These are phyloP conservation scores for Philaethria dido DNA, from an alignment of 2,888 invertebrate species.

Conservation along the genomic window DNA sequence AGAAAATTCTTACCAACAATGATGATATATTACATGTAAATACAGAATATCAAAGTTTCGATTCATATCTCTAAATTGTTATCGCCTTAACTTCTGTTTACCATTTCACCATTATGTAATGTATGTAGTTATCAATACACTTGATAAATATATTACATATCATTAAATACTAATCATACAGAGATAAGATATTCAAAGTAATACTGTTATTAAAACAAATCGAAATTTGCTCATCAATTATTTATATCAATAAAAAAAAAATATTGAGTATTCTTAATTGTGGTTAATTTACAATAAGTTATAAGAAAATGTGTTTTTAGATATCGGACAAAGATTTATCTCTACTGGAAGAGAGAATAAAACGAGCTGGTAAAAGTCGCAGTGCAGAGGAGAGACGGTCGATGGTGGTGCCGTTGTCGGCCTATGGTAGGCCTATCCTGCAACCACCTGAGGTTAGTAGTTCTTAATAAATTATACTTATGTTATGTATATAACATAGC, in stretches of 20 bases:
- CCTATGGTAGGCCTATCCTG: conserved; percentile 68
- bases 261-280: too few species aligned
- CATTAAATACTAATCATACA: neutral
- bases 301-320: conserved; percentile 63
- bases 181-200: neutral
- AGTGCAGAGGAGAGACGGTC: conserved; percentile 79
- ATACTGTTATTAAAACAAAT: neutral
- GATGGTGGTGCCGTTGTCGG: conserved; percentile 74
- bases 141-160: neutral
- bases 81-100: neutral
- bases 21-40: too few species aligned
- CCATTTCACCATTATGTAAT: neutral
- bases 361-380: conserved; percentile 90
- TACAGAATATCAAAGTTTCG: neutral
- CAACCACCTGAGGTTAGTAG: conserved; percentile 58
- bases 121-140: neutral
- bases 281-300: neutral
- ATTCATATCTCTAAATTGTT: neutral
- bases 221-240: neutral
- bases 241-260: too few species aligned
- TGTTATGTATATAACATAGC: too few species aligned
- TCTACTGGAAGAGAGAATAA: conserved; percentile 97
- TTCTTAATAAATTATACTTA: conserved; percentile 4
- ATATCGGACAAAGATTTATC: conserved; percentile 97
- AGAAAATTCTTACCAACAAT: too few species aligned